These are phyloP conservation scores for Mesorhabditis sp. DNA, from an alignment of 2,888 invertebrate species.

Conservation along the genomic window DNA sequence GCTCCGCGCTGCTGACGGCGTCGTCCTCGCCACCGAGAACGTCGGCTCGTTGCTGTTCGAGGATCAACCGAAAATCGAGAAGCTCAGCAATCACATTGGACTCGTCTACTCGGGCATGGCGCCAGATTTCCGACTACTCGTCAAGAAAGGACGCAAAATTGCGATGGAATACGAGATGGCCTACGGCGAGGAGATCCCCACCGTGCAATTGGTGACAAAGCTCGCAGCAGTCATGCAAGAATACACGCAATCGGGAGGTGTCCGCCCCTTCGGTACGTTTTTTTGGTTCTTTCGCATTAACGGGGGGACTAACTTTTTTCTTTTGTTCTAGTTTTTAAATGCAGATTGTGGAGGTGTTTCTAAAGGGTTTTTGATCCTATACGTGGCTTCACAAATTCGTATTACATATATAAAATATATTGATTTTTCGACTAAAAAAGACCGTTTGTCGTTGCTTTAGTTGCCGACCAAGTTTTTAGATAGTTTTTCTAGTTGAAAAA, in stretches of 20 bases:
- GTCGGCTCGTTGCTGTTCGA: constrained; percentile 94
- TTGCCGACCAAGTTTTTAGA: no score
- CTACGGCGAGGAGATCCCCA: constrained; percentile 92
- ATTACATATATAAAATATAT: no score
- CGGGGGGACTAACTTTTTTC: no score
- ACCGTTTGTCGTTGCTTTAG: no score
- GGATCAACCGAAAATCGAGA: constrained; percentile 93
- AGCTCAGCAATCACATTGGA: constrained; percentile 88
- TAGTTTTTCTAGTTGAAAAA: no score
- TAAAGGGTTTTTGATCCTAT: no score
- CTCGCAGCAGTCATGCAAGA: constrained; percentile 98
- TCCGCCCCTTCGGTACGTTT: constrained; percentile 78
- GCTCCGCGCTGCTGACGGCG: constrained; percentile 88
- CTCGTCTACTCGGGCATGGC: constrained; percentile 83
- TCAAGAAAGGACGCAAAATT: constrained; percentile 53
- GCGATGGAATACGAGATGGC: constrained; percentile 74
- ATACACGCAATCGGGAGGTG: constrained; percentile 97
- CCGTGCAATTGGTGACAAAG: constrained; percentile 88
- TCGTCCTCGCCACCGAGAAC: constrained; percentile 96
- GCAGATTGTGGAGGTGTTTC: no score
- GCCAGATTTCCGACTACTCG: constrained; percentile 64
- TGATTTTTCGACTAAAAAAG: no score
- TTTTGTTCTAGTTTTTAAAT: no score
- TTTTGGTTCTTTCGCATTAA: no score
- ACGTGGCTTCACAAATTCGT: no score